phyloP scores from a whole-genome alignment of 1,140 invertebrate species.

The Neodiprion pinetum region DNA sequence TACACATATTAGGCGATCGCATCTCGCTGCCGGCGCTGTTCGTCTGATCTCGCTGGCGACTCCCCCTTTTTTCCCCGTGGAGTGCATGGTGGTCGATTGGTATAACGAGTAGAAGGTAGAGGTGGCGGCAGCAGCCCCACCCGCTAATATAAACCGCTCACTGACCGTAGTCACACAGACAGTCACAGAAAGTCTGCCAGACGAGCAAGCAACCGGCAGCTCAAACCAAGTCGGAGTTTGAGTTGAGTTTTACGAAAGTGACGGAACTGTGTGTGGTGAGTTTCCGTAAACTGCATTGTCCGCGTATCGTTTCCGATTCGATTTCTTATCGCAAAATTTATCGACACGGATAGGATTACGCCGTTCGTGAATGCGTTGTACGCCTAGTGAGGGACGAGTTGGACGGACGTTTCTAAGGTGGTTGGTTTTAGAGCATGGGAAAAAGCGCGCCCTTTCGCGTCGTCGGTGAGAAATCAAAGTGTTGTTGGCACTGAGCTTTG shows the following conservation, averaged over 20 bases:
- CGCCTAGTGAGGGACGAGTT: too few species aligned
- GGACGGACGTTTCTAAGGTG: too few species aligned
- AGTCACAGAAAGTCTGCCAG: slow-evolving; percentile 59
- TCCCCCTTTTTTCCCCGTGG: slow-evolving; percentile 16
- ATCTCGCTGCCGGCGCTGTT: not conserved
- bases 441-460: too few species aligned
- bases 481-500: too few species aligned
- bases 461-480: too few species aligned
- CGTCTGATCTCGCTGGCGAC: not conserved
- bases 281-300: not conserved
- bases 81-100: slow-evolving; percentile 32
- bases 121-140: slow-evolving; percentile 57
- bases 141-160: slow-evolving; percentile 64
- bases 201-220: slow-evolving; percentile 55
- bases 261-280: slow-evolving; percentile 13
- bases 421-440: too few species aligned
- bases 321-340: not conserved
- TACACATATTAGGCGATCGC: too few species aligned
- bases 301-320: not conserved
- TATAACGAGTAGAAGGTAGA: slow-evolving; percentile 52
- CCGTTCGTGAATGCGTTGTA: too few species aligned
- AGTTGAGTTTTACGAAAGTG: slow-evolving; percentile 1
- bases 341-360: too few species aligned
- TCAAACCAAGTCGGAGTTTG: slow-evolving; percentile 23
- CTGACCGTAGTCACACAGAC: slow-evolving; percentile 59